Evolutionary conservation across 2,888 invertebrate species (phyloP), one percentile per base, ranked within the genome.

Genomic region (Noctua pronuba): DNA sequence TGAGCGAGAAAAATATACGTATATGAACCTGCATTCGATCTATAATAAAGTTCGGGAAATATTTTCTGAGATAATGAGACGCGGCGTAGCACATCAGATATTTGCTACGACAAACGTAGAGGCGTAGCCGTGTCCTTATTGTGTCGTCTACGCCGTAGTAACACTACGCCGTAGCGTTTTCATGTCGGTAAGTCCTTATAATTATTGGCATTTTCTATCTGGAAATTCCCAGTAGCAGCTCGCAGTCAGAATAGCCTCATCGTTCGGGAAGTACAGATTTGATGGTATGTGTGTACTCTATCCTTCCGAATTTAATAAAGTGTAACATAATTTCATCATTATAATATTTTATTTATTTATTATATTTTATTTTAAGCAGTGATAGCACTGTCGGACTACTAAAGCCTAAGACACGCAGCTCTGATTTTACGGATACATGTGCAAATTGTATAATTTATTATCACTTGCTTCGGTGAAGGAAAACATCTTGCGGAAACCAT

Each of bases 61-160:
- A 49, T 31, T 49, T 60, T 31, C 18, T 18, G 0, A 52, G 2
- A 21, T 35, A 60, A 49, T 73, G 58, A 24, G 21, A 44, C 21
- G 46, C 46, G 16, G 44, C 64, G 71, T 71, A 82, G 60, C 60
- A 60, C 38, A 44, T 73, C 5, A 35, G 5, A 24, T 46, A 35
- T 1, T 31, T 73, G 74, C 84, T 79, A 79, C 68, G 44, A 5
- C 3, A 18, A 10, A 4, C 41, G 73, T 64, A 64, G 79, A 28
- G n/a, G 31, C 52, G 55, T 65, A 72, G 73, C 35, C 0, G 16
- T 58, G n/a, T 35, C 16, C 4, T 41, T 11, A 24, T 67, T 38
- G 35, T 16, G 0, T 10, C 18, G 28, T 70, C 70, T 82, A 82
- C 83, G 73, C 38, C 78, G 83, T 79, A 80, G 80, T 46, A 5